Percentiles rank a stretch among this genome's conserved stretches.
Evolutionary conservation across 2,113 vertebrate genomes (phyloP).

Genomic region (Erythrolamprus reginae): DNA sequence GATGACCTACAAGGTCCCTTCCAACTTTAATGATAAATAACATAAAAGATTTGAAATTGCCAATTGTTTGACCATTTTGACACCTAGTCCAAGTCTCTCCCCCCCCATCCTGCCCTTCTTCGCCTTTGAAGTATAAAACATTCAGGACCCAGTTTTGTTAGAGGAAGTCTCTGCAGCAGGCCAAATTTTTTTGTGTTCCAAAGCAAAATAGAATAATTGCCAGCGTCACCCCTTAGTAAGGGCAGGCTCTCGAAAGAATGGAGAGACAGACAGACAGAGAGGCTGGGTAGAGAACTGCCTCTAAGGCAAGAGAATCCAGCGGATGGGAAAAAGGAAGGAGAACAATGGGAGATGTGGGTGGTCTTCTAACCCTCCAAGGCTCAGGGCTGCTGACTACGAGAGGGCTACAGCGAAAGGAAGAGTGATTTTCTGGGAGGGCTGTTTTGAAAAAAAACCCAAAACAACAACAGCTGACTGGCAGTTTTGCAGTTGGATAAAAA

Average conservation of each 20-base stretch:
- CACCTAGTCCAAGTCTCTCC: no score
- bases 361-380: neutral
- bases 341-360: neutral
- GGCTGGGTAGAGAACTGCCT: neutral
- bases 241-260: neutral
- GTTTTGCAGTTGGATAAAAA: neutral
- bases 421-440: neutral
- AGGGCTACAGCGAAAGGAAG: neutral
- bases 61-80: no score
- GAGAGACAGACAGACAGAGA: neutral
- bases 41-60: no score
- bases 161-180: neutral
- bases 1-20: no score
- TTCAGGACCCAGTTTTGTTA: rapidly evolving
- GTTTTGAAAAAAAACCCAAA: neutral
- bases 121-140: neutral
- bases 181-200: neutral
- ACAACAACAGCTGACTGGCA: neutral
- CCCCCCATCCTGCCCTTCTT: neutral
- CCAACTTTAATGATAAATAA: no score
- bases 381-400: neutral
- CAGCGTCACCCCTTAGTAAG: neutral
- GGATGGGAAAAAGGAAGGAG: neutral
- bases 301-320: neutral
- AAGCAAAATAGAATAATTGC: neutral